These are phyloP conservation scores for Apamea epomidion DNA, from an alignment of 2,888 invertebrate species.

Conservation along the genomic window DNA sequence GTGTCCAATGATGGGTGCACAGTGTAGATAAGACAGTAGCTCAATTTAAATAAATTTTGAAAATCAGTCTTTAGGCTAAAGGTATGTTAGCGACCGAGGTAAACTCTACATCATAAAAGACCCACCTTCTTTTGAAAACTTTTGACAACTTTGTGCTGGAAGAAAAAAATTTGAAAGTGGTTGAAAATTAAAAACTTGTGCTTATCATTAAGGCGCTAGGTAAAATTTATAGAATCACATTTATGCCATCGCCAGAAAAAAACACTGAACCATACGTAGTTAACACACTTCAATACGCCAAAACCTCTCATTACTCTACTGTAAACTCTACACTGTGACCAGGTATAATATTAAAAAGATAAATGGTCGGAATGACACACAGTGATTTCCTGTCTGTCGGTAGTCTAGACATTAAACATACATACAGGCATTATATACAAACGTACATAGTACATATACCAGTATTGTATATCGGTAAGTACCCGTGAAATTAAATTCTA, in stretches of 20 bases:
- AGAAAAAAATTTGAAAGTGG: no score
- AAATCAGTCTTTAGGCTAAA: background rate
- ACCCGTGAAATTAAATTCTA: constrained; percentile 49
- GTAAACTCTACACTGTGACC: constrained; percentile 50
- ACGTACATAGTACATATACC: constrained; percentile 2
- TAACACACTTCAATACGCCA: background rate
- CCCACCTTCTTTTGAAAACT: background rate
- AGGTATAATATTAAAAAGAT: constrained; percentile 65
- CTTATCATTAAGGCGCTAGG: background rate
- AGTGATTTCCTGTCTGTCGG: constrained; percentile 71
- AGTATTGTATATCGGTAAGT: constrained; percentile 21
- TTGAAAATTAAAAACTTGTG: no score
- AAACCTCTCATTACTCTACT: constrained; percentile 38
- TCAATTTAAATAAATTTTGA: background rate
- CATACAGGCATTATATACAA: constrained; percentile 10
- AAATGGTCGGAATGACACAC: constrained; percentile 63
- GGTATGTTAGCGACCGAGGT: background rate
- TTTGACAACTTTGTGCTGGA: background rate
- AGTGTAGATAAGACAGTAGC: constrained; percentile 37
- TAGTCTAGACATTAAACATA: constrained; percentile 71
- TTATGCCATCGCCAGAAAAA: background rate
- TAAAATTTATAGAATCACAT: background rate
- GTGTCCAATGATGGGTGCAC: constrained; percentile 53
- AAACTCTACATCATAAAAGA: background rate
- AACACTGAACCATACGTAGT: background rate